phyloP scores from a whole-genome alignment of 2,888 invertebrate species.

The Melanchra persicariae region DNA sequence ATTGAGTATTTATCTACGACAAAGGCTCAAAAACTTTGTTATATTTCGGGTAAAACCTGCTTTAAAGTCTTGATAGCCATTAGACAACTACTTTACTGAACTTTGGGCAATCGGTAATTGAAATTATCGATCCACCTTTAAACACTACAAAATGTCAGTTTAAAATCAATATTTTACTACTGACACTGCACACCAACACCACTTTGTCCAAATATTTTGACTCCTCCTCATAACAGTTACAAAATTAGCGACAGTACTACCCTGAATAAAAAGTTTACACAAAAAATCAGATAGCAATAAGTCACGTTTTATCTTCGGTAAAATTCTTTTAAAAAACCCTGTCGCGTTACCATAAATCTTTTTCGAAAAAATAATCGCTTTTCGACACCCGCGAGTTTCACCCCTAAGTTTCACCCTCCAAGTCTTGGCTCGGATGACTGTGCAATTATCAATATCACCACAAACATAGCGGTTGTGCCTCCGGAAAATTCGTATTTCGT shows the following conservation, averaged over 20 bases:
- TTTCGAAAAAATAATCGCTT: conserved; percentile 52
- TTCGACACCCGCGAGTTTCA: conserved; percentile 35
- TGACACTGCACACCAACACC: too few relatives aligned
- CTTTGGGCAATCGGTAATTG: too few relatives aligned
- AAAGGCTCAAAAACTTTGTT: too few relatives aligned
- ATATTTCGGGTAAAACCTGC: too few relatives aligned
- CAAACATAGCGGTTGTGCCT: conserved; percentile 73
- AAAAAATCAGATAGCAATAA: conserved; percentile 58
- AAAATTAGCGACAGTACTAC: conserved; percentile 29
- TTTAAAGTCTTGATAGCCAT: too few relatives aligned
- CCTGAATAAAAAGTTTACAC: conserved; percentile 48
- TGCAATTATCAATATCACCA: conserved; percentile 82
- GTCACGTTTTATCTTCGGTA: conserved; percentile 55
- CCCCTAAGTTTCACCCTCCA: conserved; percentile 46
- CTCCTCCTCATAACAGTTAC: conserved; percentile 12
- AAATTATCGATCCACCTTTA: too few relatives aligned
- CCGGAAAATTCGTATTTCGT: conserved; percentile 82
- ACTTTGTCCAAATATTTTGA: not conserved
- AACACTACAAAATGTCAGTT: too few relatives aligned
- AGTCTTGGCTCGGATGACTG: conserved; percentile 81
- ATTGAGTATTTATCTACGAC: too few relatives aligned
- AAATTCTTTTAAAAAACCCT: conserved; percentile 53
- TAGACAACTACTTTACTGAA: too few relatives aligned
- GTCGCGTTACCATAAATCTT: conserved; percentile 64
- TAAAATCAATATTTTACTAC: too few relatives aligned